phyloP scores from a whole-genome alignment of 1,140 invertebrate species.

The Drosophila lacteicornis region DNA sequence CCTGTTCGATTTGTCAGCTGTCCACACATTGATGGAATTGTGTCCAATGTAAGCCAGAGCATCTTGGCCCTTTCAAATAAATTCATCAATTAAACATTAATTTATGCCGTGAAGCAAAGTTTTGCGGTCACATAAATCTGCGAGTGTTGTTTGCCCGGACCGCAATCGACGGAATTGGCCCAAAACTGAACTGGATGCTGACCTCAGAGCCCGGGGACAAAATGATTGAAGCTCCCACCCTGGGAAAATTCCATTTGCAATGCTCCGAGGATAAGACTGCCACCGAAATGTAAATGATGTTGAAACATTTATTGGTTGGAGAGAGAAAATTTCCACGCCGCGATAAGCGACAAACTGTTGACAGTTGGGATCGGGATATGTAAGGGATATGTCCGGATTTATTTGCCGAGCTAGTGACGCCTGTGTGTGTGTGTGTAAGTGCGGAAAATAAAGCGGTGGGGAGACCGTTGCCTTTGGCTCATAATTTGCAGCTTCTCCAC shows the following conservation, averaged over 20 bases:
- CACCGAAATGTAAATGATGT: slow-evolving; percentile 70
- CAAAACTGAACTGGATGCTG: slow-evolving; percentile 25
- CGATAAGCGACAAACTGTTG: slow-evolving; percentile 55
- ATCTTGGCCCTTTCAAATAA: slow-evolving; percentile 50
- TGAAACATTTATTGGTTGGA: slow-evolving; percentile 69
- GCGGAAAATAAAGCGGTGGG: slow-evolving; percentile 7
- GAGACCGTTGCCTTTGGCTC: slow-evolving; percentile 44
- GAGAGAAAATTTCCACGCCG: slow-evolving; percentile 36
- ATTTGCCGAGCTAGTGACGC: slow-evolving; percentile 36
- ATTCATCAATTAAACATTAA: slow-evolving; percentile 77
- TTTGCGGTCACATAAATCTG: slow-evolving; percentile 77
- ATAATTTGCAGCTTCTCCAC: slow-evolving; percentile 60
- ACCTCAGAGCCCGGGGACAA: slow-evolving; percentile 33
- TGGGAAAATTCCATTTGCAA: slow-evolving; percentile 54
- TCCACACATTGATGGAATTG: slow-evolving; percentile 24
- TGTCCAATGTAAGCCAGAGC: not conserved
- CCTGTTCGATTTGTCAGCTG: not conserved
- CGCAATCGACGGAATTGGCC: slow-evolving; percentile 46
- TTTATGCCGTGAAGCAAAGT: slow-evolving; percentile 70
- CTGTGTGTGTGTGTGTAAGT: not conserved
- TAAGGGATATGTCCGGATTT: slow-evolving; percentile 42
- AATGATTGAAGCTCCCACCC: slow-evolving; percentile 58
- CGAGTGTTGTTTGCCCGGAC: slow-evolving; percentile 49
- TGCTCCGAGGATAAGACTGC: slow-evolving; percentile 48
- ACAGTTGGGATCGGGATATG: slow-evolving; percentile 46